Percentiles rank a stretch among this genome's conserved stretches.
Conservation (phyloP, 2,797 vertebrate species). For the Cuniculus paca region DNA sequence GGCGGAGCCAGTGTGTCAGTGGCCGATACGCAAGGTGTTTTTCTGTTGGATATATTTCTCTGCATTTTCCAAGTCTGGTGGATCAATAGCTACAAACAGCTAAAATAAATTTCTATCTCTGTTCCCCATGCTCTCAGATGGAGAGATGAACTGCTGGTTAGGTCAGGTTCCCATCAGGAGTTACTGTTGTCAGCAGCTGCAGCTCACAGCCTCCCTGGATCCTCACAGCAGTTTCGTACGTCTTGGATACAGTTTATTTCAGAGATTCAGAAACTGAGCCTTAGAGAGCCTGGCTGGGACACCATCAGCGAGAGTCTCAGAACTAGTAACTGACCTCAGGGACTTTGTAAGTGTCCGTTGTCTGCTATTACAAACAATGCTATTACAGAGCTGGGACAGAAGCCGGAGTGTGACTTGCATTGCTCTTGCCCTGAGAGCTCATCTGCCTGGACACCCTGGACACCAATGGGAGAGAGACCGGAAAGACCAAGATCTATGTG, state of each 20-base stretch:
- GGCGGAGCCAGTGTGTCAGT: conserved; percentile 58
- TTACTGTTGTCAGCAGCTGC: background rate
- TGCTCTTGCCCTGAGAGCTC: background rate
- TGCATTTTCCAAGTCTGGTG: conserved; percentile 44
- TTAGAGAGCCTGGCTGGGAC: background rate
- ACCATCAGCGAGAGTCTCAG: background rate
- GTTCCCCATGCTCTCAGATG: background rate
- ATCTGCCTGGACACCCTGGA: background rate
- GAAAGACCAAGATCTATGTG: background rate
- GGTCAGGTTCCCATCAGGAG: background rate
- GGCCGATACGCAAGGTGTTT: background rate
- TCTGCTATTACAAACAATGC: background rate
- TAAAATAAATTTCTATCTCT: conserved; percentile 72
- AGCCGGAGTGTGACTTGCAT: background rate
- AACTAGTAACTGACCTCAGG: background rate
- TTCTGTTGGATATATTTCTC: conserved; percentile 64
- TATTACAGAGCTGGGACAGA: background rate
- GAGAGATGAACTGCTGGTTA: background rate
- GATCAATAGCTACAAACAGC: conserved; percentile 76
- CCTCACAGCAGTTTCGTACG: background rate
- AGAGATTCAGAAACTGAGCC: conserved; percentile 1
- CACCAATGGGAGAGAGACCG: background rate
- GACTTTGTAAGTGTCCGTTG: background rate
- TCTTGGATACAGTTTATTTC: background rate
- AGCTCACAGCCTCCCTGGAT: background rate